Base-by-base conservation (phyloP, 2,888 invertebrate genomes). In the Unio delphinus region DNA sequence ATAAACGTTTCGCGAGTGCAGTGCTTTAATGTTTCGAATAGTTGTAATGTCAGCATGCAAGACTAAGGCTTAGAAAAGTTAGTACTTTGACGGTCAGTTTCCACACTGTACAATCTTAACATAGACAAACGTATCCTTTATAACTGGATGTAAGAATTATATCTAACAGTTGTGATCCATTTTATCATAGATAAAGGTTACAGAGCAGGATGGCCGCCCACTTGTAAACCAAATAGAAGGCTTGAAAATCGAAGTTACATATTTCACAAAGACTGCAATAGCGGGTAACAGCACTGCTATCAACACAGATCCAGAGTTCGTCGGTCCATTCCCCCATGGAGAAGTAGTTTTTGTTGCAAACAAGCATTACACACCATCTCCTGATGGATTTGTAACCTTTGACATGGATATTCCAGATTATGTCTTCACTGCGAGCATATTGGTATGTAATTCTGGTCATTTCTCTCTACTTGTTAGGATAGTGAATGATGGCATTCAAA, bases 141-240 rank as follows among this genome's bases (percentile, higher is more conserved):
- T 45, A 8, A 1, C 34, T 45, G 34, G 34, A 11, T 45, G 23
- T 23, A 45, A 4, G 30, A 45, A 1, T 45, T 45, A 11, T 11
- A 45, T 45, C 45, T 1, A 23, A 23, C 23, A 23, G 23, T 23
- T 23, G 23, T 45, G 11, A 45, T 45, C 11, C 11, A 45, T 11
- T 45, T 45, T 45, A 11, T 23, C 55, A 54, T 67, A 84, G 84
- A 61, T 82, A 4, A 79, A 76, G 64, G 78, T 79, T 0, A 73
- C 73, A 17, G 79, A 79, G 56, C 79, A 76, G 18, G 84, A 84
- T 64, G 79, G 73, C 26, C 70, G 75, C 11, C 84, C 84, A 57
- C 56, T 77, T n/a, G 57, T 68, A 8, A 62, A 69, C 20, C 65
- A 67, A 23, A 71, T 71, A 0, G 71, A 70, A 1, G 30, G 73